Evolutionary conservation across 2,888 invertebrate species (phyloP).

Genomic region (Ornithoptera priamus): DNA sequence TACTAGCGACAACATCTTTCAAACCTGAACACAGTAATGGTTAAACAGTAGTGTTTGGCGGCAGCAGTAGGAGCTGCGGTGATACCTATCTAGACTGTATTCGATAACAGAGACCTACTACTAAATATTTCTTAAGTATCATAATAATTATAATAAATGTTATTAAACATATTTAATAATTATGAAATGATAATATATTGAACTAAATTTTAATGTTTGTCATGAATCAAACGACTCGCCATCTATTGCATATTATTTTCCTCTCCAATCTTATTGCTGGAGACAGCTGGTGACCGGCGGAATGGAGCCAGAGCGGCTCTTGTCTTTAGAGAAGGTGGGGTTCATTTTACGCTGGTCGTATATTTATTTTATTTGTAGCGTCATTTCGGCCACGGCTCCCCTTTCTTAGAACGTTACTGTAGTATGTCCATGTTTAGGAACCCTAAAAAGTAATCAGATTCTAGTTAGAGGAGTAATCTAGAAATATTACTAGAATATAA

Average conservation of each 20-base stretch:
- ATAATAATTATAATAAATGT: too few species aligned
- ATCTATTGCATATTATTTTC: slow-evolving; percentile 40
- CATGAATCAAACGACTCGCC: slow-evolving; percentile 36
- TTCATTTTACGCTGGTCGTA: slow-evolving; percentile 45
- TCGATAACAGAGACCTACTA: too few species aligned
- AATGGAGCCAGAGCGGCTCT: slow-evolving; percentile 35
- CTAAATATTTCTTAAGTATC: too few species aligned
- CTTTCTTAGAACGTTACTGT: slow-evolving; percentile 65
- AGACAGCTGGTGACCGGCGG: slow-evolving; percentile 45
- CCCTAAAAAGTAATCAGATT: too few species aligned
- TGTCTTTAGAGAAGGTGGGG: slow-evolving; percentile 35
- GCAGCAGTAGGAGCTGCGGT: too few species aligned
- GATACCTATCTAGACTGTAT: too few species aligned
- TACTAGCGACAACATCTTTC: too few species aligned
- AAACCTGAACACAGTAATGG: too few species aligned
- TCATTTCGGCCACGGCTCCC: slow-evolving; percentile 71
- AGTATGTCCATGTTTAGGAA: slow-evolving; percentile 50
- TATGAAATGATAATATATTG: not conserved
- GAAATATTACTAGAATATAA: too few species aligned
- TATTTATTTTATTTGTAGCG: slow-evolving; percentile 72
- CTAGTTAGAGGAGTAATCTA: too few species aligned
- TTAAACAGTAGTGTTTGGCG: too few species aligned
- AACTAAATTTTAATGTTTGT: slow-evolving; percentile 31
- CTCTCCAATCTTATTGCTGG: slow-evolving; percentile 35
- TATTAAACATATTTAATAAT: not conserved